Evolutionary conservation across 2,113 vertebrate genomes (phyloP), one percentile per base, ranked within the genome.

Genomic region (Hystrix cristata): DNA sequence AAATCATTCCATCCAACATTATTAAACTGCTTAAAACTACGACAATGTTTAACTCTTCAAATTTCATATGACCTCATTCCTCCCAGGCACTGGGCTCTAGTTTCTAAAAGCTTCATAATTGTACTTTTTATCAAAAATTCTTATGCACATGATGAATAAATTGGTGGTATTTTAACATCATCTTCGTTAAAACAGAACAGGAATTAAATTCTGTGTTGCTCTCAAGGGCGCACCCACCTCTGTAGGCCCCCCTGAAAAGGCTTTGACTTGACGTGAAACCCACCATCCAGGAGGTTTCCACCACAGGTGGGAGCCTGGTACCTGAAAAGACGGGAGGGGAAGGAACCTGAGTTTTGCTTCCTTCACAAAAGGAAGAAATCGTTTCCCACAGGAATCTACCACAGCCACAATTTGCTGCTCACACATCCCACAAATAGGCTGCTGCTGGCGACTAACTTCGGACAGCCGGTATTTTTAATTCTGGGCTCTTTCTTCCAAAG

Each of bases 1-100:
- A 67, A 79, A 29, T 85, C 74, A 96, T 94, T 97, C 95, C 60
- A 96, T 91, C 53, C 27, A 80, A 84, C n/a, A 94, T 38, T 38
- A 19, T 92, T 51, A 62, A 94, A 82, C 8, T 46, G 21, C 59
- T 82, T 97, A 90, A 94, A 85, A 93, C 4, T 46, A 27, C 46
- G 76, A 31, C 23, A 51, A 19, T 87, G 90, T 69, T 83, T 72
- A 94, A 88, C 8, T 69, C 80, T 88, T 87, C 79, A 74, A 48
- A 97, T 94, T 96, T 96, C 94, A 96, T 93, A 80, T 29, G 51
- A 67, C 62, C 13, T 88, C 69, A 48, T 60, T 82, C 62, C 14
- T 95, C 90, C 59, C 14, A 7, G 67, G 55, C 29, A n/a, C 43
- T 46, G 16, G 57, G 55, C 11, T 62, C 48, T 79, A 43, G 12